A percentile compares a stretch with the other conserved stretches of the same genome.
phyloP scores from a whole-genome alignment of 1,140 invertebrate species.

The Lepeophtheirus salmonis region DNA sequence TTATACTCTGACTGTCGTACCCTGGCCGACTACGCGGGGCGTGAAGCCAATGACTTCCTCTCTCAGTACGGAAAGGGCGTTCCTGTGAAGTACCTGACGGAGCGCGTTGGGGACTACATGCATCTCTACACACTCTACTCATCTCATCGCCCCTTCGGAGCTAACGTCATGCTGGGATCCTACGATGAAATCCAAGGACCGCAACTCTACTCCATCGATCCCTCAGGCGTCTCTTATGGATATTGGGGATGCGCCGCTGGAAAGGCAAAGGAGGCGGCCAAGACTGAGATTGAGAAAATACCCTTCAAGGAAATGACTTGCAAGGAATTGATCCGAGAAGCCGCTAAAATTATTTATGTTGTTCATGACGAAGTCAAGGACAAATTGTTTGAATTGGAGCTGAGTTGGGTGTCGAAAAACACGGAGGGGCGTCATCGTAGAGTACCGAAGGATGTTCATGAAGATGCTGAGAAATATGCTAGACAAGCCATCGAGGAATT shows the following conservation, averaged over 20 bases:
- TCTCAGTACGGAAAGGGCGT: slow-evolving; percentile 23
- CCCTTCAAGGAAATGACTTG: slow-evolving; percentile 66
- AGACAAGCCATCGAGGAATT: slow-evolving; percentile 62
- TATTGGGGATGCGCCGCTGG: slow-evolving; percentile 94
- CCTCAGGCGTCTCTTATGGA: slow-evolving; percentile 40
- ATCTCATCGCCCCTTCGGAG: slow-evolving; percentile 81
- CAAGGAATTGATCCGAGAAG: slow-evolving; percentile 55
- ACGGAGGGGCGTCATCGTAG: slow-evolving; percentile 51
- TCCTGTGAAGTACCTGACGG: slow-evolving; percentile 48
- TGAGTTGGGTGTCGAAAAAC: slow-evolving; percentile 81
- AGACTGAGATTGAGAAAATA: slow-evolving; percentile 98
- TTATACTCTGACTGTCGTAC: slow-evolving; percentile 81
- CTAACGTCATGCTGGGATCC: slow-evolving; percentile 66
- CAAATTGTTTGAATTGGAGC: slow-evolving; percentile 90
- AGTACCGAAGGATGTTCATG: slow-evolving; percentile 40
- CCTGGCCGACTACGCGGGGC: slow-evolving; percentile 68
- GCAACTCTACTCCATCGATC: slow-evolving; percentile 4
- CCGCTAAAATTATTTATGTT: slow-evolving; percentile 57
- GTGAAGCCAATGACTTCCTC: slow-evolving; percentile 71
- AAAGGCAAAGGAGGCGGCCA: slow-evolving; percentile 94
- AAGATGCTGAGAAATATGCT: slow-evolving; percentile 56
- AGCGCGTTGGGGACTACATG: slow-evolving; percentile 81
- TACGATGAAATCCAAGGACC: slow-evolving; percentile 25
- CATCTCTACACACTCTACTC: slow-evolving; percentile 93
- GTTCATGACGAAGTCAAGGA: slow-evolving; percentile 97